Conservation (phyloP, 2,888 invertebrate species). For the Choristoneura rosaceana region DNA sequence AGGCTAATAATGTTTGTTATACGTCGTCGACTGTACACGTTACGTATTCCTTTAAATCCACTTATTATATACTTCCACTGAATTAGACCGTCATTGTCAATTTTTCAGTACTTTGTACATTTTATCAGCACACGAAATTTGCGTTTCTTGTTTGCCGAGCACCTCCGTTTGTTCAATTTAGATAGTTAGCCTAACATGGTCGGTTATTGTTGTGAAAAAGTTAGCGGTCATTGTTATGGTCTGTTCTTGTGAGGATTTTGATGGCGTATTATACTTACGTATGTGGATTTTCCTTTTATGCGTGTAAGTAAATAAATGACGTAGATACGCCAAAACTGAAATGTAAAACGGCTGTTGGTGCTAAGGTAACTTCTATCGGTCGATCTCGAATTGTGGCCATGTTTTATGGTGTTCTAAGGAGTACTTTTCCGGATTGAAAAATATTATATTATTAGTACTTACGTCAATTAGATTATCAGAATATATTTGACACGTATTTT, state of each 20-base stretch:
- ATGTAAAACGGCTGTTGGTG: neutral
- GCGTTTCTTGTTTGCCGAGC: constrained; percentile 34
- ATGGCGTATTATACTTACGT: neutral
- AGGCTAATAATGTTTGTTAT: too few species aligned
- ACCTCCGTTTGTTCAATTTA: constrained; percentile 15
- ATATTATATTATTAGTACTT: too few species aligned
- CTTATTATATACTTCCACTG: constrained; percentile 47
- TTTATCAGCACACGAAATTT: constrained; percentile 54
- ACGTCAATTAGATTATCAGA: too few species aligned
- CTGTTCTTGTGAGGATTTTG: neutral
- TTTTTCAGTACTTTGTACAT: constrained; percentile 58
- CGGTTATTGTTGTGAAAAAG: constrained; percentile 15
- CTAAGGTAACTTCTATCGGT: too few species aligned
- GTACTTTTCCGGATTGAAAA: too few species aligned
- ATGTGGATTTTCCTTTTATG: constrained; percentile 21
- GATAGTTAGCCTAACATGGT: constrained; percentile 33
- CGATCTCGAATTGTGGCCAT: too few species aligned
- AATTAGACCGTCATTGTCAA: constrained; percentile 65
- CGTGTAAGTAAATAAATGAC: neutral
- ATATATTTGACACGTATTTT: too few species aligned
- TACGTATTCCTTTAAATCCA: constrained; percentile 31
- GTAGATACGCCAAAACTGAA: neutral
- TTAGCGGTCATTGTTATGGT: constrained; percentile 30
- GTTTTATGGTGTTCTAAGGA: too few species aligned
- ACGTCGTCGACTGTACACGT: constrained; percentile 17